Base-by-base conservation (phyloP, 2,888 invertebrate species). In the Aphodius sticticus region DNA sequence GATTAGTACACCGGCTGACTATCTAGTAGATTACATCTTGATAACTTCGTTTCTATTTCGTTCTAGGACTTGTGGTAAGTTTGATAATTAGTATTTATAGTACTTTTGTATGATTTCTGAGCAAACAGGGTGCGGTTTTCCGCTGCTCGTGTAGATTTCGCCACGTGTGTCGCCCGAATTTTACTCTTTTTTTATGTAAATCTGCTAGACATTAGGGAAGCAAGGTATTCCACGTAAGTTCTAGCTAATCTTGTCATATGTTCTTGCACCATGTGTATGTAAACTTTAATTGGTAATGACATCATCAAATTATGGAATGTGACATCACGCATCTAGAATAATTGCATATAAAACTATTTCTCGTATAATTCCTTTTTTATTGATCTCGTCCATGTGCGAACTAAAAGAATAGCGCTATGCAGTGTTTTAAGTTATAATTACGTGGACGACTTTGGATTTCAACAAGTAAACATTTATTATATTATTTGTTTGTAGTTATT, bases 31-130 rank as follows among this genome's bases (percentile, higher is more conserved):
- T 53, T 12, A 53, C 53, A 53, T 53, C 53, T 53, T 5, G 53
- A 53, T 53, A n/a, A 53, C 53, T 53, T 53, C 53, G 53, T 53
- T 53, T 53, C 53, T 53, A 53, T 53, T 53, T 53, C 53, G 53
- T 53, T 53, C 71, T 76, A 69, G 72, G 76, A 70, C 78, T 85
- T 85, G 85, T 85, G 85, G 86, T 85, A 84, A 82, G 82, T 77
- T 14, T 75, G 71, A 7, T 76, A 38, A 53, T 74, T 37, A 70
- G 76, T 35, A 78, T 76, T 78, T 77, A 70, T 76, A 77, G 69
- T 69, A 74, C 77, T 78, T 77, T 79, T 70, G 75, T 78, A 77
- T 72, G 53, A 53, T 53, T 53, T 53, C 53, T 5, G 53, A 53
- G 12, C 53, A 12, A 26, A 70, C 74, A 82, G 83, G 83, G 84